Conservation (phyloP, 2,113 vertebrate genomes). For the Bathybates hornii region DNA sequence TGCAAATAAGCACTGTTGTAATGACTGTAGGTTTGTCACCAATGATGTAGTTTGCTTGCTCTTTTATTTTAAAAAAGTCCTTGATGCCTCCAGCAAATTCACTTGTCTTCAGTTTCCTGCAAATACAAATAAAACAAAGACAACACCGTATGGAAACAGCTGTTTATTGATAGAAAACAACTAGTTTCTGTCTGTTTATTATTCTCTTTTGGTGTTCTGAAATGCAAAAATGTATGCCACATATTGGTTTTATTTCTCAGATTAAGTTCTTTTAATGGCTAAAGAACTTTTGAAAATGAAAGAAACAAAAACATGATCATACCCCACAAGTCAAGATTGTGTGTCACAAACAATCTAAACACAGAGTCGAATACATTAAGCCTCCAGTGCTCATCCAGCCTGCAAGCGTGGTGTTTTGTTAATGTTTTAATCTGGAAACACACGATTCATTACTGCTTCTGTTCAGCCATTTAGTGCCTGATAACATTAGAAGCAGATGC, state of each 20-base stretch:
- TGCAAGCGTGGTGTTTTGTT: not conserved
- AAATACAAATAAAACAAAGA: conserved; percentile 60
- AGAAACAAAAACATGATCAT: not conserved
- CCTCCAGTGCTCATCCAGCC: not conserved
- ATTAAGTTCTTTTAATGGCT: not conserved
- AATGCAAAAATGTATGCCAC: not conserved
- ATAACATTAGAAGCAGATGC: not conserved
- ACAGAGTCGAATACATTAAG: not conserved
- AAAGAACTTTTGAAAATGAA: not conserved
- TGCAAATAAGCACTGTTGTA: conserved; percentile 34
- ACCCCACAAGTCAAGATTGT: not conserved
- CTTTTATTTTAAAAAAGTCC: conserved; percentile 46
- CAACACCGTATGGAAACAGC: conserved; percentile 14
- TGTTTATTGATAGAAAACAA: conserved; percentile 9
- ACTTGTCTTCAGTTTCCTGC: conserved; percentile 44
- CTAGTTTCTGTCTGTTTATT: not conserved
- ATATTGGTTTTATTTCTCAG: not conserved
- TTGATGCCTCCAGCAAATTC: not conserved
- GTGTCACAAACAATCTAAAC: not conserved
- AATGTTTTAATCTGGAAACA: not conserved
- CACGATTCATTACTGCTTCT: not conserved
- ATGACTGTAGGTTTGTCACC: conserved; percentile 36
- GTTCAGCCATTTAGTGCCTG: not conserved
- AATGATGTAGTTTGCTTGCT: conserved; percentile 42
- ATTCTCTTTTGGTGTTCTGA: not conserved